Evolutionary conservation across 2,888 invertebrate genomes (phyloP).

Genomic region (Pseudolycoriella hygida): DNA sequence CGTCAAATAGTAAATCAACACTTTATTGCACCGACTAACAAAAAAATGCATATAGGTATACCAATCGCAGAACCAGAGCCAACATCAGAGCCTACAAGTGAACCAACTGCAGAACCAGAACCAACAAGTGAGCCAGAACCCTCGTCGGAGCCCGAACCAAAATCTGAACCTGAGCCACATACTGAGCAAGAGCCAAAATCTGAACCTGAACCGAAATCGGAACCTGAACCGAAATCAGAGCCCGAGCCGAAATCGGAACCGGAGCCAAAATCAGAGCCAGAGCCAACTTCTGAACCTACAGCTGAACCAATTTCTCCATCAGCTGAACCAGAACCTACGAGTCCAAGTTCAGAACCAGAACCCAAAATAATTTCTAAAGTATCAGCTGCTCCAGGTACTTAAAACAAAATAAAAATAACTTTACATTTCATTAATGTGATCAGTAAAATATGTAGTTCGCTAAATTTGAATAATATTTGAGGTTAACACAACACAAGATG

Average conservation of each 20-base stretch:
- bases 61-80: conserved; percentile 19
- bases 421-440: too few relatives aligned
- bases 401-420: too few relatives aligned
- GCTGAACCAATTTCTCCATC: conserved; percentile 24
- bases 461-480: too few relatives aligned
- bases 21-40: too few relatives aligned
- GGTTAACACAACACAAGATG: too few relatives aligned
- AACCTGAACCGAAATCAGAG: conserved; percentile 28
- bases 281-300: conserved; percentile 25
- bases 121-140: conserved; percentile 14
- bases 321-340: conserved; percentile 11
- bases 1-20: too few relatives aligned
- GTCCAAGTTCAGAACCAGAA: conserved; percentile 25
- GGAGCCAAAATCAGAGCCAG: conserved; percentile 23
- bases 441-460: too few relatives aligned
- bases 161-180: conserved; percentile 29
- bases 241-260: conserved; percentile 25
- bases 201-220: conserved; percentile 26
- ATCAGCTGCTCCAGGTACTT: too few relatives aligned
- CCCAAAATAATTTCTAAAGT: conserved; percentile 14
- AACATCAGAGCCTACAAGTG: conserved; percentile 5
- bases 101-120: conserved; percentile 11
- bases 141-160: conserved; percentile 21
- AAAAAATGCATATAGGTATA: too few relatives aligned
- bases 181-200: conserved; percentile 29